Conservation (phyloP, 2,797 vertebrate genomes). For the Petrocephalus schoutedeni region DNA sequence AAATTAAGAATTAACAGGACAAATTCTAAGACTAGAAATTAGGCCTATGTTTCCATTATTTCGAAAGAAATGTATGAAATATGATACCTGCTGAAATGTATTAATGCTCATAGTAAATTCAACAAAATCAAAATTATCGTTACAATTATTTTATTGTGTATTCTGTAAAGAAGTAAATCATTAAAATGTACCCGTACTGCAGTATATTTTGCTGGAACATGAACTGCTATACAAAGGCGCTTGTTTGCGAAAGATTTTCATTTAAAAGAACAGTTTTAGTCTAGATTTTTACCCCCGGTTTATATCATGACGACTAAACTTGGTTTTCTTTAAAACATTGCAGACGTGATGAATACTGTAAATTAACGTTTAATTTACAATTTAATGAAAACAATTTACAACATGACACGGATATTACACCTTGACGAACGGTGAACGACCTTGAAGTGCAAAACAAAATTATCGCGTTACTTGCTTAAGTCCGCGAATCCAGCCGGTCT, state of each 20-base stretch:
- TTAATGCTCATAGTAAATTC: background rate
- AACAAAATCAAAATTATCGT: background rate
- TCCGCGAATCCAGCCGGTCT: background rate
- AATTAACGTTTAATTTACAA: slow-evolving; percentile 3
- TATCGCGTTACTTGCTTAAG: background rate
- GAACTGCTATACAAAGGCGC: background rate
- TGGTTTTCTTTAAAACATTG: background rate
- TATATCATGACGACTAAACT: background rate
- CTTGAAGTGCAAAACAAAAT: slow-evolving; percentile 6
- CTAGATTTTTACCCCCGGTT: background rate
- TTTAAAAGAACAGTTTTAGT: background rate
- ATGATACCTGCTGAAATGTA: background rate
- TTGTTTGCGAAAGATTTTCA: background rate
- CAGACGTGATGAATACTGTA: background rate
- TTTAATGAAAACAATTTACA: slow-evolving; percentile 22
- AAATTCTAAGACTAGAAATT: background rate
- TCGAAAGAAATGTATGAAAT: background rate
- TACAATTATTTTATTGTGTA: background rate
- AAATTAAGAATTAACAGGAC: background rate
- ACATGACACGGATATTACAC: slow-evolving; percentile 3
- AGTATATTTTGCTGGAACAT: background rate
- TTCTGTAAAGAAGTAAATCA: background rate
- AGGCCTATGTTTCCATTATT: background rate
- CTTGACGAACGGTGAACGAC: background rate
- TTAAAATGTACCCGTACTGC: background rate